Base-by-base conservation (phyloP, 2,113 vertebrate species). In the Lates calcarifer region DNA sequence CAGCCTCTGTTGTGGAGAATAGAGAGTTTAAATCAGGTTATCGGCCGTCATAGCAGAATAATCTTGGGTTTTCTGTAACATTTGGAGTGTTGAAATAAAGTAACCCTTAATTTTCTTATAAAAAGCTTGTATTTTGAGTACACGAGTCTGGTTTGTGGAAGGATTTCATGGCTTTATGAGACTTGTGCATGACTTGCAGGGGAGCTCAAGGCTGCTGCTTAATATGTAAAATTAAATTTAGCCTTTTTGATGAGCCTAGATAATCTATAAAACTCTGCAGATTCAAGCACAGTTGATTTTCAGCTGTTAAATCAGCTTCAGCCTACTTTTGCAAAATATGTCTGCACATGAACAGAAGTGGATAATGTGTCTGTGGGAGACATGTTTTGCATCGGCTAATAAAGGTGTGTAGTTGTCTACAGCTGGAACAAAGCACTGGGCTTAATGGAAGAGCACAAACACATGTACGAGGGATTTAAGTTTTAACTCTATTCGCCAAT, bases 21-120 rank as follows among this genome's bases (percentile, higher is more conserved):
- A 6, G 49, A 3, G 17, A 31, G 29, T 57, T 78, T 37, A 26
- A 29, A 24, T 13, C 35, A 39, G 31, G 10, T 33, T 33, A 0
- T 0, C 28, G 17, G 0, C 4, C 9, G 1, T 35, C 10, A 13
- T 1, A 4, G n/a, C 26, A 5, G 11, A n/a, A 47, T 47, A 15
- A 15, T 64, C 7, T 2, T 0, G 4, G 26, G 4, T 24, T 28
- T 7, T 39, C 7, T 3, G n/a, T n/a, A 22, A 62, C 37, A 49
- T 62, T 56, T 41, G 24, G 20, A 31, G 11, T 43, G 28, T n/a
- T 58, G 53, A 35, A 22, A 74, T 51, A 14, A 18, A 3, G 4
- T 18, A 10, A 29, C 37, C 17, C 22, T 45, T n/a, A 18, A 17
- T 43, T 11, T 41, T 29, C 13, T 55, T 43, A 13, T 15, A 20